These are phyloP conservation scores for Crotophaga sulcirostris DNA, from an alignment of 2,113 vertebrate species.

Conservation along the genomic window DNA sequence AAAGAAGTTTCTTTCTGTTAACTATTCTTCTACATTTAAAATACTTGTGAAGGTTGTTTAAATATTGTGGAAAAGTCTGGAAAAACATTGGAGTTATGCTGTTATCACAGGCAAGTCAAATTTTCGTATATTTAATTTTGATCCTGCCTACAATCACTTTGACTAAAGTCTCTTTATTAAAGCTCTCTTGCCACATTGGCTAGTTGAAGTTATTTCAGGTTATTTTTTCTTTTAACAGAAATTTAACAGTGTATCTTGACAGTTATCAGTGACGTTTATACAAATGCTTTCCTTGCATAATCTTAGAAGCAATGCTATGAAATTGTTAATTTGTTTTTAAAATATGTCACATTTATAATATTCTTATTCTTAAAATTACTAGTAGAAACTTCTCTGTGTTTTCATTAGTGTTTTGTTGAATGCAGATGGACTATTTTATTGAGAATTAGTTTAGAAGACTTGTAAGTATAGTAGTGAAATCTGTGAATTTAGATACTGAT, in stretches of 20 bases:
- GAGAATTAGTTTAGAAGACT: not conserved
- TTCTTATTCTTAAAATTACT: not conserved
- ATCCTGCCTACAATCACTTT: not conserved
- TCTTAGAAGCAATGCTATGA: not conserved
- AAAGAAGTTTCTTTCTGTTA: not conserved
- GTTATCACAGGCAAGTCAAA: not conserved
- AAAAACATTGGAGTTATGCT: not conserved
- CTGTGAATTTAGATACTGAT: conserved; percentile 8
- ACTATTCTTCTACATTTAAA: not conserved
- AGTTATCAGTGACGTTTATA: not conserved
- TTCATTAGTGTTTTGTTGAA: not conserved
- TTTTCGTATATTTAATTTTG: not conserved
- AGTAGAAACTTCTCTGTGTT: not conserved
- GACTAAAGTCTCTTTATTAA: not conserved
- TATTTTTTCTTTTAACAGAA: not conserved
- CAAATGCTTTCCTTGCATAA: not conserved
- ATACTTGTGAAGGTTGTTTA: not conserved
- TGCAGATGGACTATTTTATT: not conserved
- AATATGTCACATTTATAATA: not conserved
- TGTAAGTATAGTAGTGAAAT: not conserved
- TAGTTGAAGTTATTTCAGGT: not conserved
- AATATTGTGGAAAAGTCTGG: not conserved
- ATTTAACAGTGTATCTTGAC: not conserved
- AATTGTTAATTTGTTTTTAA: not conserved
- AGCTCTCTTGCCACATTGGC: not conserved